These are phyloP conservation scores for Hexactinellida sp. DNA, from an alignment of 37 sponge, comb jelly and placozoan genomes.

Conservation along the genomic window DNA sequence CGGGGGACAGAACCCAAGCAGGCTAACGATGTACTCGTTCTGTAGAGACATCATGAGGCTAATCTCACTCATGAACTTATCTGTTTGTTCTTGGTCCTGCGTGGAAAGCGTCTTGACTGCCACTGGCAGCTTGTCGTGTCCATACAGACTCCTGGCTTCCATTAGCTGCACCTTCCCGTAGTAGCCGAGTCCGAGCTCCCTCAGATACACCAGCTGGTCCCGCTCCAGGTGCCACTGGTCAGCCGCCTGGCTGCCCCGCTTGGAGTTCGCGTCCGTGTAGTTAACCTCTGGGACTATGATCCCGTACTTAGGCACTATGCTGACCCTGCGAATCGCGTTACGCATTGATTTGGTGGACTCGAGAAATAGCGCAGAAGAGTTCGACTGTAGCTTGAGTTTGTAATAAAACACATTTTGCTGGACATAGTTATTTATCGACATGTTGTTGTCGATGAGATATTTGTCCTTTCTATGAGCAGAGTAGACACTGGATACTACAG, in stretches of 20 bases:
- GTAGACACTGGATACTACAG: neutral
- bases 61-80: neutral
- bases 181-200: neutral
- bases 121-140: neutral
- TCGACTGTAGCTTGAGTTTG: neutral
- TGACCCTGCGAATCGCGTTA: neutral
- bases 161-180: slow-evolving; percentile 3
- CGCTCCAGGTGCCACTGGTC: slow-evolving; percentile 3
- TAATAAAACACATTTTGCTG: neutral
- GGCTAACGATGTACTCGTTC: neutral
- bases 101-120: neutral
- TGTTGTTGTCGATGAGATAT: neutral
- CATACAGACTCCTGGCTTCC: neutral
- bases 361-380: neutral
- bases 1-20: neutral
- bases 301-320: neutral
- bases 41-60: neutral
- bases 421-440: neutral
- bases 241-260: neutral
- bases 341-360: slow-evolving; percentile 3
- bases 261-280: neutral
- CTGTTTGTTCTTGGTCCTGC: neutral
- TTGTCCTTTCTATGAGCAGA: neutral
- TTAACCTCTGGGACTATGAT: neutral
- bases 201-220: neutral